Base-by-base conservation (phyloP, 2,113 vertebrate genomes). In the Ornithorhynchus anatinus region DNA sequence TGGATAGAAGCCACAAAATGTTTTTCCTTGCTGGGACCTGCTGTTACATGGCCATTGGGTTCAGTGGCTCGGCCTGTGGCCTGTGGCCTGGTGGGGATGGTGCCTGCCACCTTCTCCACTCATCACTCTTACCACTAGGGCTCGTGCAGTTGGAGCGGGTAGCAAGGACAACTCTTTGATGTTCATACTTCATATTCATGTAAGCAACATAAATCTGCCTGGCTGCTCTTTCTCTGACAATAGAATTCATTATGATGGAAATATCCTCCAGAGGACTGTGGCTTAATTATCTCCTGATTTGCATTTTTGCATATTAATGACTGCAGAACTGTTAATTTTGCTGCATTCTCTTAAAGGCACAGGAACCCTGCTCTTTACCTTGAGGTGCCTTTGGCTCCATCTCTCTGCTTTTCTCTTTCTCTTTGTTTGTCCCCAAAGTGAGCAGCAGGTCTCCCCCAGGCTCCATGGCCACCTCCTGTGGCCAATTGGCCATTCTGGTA, bases 251-350 rank as follows among this genome's bases (percentile, higher is more conserved):
- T 90, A 80, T 80, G 43, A 85, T 84, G 69, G 84, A 88, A 90
- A 90, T 76, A 80, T 88, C 84, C 87, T 85, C 89, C 22, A 4
- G 82, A 88, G 90, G 82, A 73, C 81, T 89, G 80, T 38, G n/a
- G 89, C 84, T 89, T 91, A 83, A 89, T 90, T 89, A 89, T 80
- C 75, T 81, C 65, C 85, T 89, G 17, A 91, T 94, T 95, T 93
- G 87, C 92, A 94, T 93, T 84, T 91, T 91, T 91, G 92, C 90
- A 91, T 91, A 87, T 90, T 92, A 91, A 92, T 89, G 86, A 85
- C 25, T 72, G 81, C 85, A 84, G 86, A 90, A 63, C 77, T 81
- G 86, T 75, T 88, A 82, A 84, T 86, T 91, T 88, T 81, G 85
- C 88, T 39, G 71, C 81, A 81, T 82, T 86, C 72, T 86, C 81